phyloP scores from a whole-genome alignment of 2,797 vertebrate species.

The Hypotaenidia philippensis region DNA sequence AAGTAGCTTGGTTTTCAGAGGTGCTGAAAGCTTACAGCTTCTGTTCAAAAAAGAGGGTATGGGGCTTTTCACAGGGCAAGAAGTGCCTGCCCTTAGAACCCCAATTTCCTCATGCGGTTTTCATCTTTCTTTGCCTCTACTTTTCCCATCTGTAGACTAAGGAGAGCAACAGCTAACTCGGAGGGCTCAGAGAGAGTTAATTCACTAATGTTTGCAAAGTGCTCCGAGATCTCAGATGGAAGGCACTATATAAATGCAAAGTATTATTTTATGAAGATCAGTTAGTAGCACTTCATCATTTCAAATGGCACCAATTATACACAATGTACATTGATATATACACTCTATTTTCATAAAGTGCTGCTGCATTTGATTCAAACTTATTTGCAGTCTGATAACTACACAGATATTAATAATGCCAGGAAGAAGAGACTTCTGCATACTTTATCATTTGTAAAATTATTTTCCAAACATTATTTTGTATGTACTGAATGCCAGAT shows the following conservation, averaged over 20 bases:
- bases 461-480: slow-evolving; percentile 9
- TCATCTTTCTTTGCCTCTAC: neutral
- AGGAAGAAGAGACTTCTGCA: neutral
- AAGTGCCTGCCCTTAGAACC: neutral
- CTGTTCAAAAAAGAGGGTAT: neutral
- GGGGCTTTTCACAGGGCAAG: neutral
- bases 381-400: slow-evolving; percentile 51
- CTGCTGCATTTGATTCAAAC: slow-evolving; percentile 37
- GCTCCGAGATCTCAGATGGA: slow-evolving; percentile 42
- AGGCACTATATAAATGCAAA: slow-evolving; percentile 59
- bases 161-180: neutral
- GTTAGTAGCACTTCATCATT: slow-evolving; percentile 61
- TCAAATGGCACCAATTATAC: slow-evolving; percentile 64
- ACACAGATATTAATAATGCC: slow-evolving; percentile 36
- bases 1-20: slow-evolving; percentile 47
- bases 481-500: neutral
- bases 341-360: slow-evolving; percentile 56
- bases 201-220: slow-evolving; percentile 26
- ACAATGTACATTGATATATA: slow-evolving; percentile 42
- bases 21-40: slow-evolving; percentile 19
- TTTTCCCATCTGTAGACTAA: neutral
- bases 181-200: slow-evolving; percentile 23
- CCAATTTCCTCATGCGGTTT: neutral
- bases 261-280: slow-evolving; percentile 71
- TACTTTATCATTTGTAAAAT: neutral